phyloP scores from a whole-genome alignment of 1,140 invertebrate genomes.

The Dufourea novaeangliae region DNA sequence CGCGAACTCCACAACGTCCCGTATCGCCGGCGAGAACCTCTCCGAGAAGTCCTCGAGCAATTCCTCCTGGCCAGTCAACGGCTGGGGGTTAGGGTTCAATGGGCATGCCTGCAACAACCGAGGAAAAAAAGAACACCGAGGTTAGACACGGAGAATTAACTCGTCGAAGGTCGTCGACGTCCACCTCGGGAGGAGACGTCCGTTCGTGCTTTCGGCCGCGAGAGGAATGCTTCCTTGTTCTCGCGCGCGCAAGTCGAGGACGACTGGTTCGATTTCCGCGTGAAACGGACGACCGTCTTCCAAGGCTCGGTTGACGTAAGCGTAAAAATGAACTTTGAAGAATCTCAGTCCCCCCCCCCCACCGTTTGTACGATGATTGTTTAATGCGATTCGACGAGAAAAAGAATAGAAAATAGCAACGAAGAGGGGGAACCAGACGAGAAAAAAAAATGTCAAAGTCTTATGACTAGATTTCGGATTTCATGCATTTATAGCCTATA shows the following conservation, averaged over 20 bases:
- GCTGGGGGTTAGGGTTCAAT: slow-evolving; percentile 94
- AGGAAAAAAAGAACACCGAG: slow-evolving; percentile 24
- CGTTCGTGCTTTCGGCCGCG: background rate
- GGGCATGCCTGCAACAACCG: slow-evolving; percentile 92
- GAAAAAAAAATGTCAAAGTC: slow-evolving; percentile 5
- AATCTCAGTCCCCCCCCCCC: background rate
- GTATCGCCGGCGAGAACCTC: slow-evolving; percentile 96
- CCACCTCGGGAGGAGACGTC: background rate
- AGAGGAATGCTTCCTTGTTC: slow-evolving; percentile 41
- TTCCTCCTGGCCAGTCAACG: slow-evolving; percentile 89
- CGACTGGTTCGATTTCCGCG: slow-evolving; percentile 65
- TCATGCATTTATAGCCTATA: too few species aligned
- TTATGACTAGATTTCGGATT: too few species aligned
- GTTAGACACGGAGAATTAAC: slow-evolving; percentile 33
- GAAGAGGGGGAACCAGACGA: slow-evolving; percentile 11
- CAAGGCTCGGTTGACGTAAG: slow-evolving; percentile 31
- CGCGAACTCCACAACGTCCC: slow-evolving; percentile 98
- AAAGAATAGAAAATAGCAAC: slow-evolving; percentile 2
- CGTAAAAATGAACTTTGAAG: slow-evolving; percentile 29
- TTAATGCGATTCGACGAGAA: background rate
- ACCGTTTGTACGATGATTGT: background rate
- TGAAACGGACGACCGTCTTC: slow-evolving; percentile 46
- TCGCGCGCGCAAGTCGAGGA: slow-evolving; percentile 54
- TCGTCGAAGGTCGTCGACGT: slow-evolving; percentile 28
- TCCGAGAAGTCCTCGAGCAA: slow-evolving; percentile 94